A percentile compares a stretch with the other conserved stretches of the same genome.
Evolutionary conservation across 2,797 vertebrate genomes (phyloP).

Genomic region (Gastrophryne carolinensis): DNA sequence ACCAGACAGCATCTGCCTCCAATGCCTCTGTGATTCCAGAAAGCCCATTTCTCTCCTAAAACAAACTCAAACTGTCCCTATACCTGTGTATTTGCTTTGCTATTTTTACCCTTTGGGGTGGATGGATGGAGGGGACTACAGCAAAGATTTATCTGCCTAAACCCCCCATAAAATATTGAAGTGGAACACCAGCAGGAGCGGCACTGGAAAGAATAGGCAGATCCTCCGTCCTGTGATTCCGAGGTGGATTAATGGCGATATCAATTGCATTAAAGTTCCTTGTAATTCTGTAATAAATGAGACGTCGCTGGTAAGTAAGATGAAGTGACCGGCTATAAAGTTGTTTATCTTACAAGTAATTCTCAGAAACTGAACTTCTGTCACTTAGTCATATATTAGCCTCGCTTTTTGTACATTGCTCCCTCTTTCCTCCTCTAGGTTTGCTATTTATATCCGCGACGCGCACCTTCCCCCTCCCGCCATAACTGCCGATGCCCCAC

Average conservation of each 20-base stretch:
- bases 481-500: too few species aligned
- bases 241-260: conserved; percentile 63
- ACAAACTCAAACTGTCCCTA: too few species aligned
- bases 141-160: too few species aligned
- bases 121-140: too few species aligned
- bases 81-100: too few species aligned
- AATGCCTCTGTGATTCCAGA: too few species aligned
- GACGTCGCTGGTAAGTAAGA: conserved; percentile 76
- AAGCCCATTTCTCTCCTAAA: too few species aligned
- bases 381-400: conserved; percentile 87
- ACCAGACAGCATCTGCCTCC: too few species aligned
- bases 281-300: conserved; percentile 78
- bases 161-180: not conserved
- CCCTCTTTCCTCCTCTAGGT: conserved; percentile 52
- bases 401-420: conserved; percentile 76
- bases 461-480: conserved; percentile 29
- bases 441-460: conserved; percentile 58
- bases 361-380: conserved; percentile 76
- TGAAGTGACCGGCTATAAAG: conserved; percentile 80
- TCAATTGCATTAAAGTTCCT: conserved; percentile 74
- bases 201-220: not conserved
- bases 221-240: conserved; percentile 58
- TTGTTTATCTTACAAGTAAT: conserved; percentile 87
- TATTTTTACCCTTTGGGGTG: too few species aligned
- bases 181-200: not conserved